phyloP scores from a whole-genome alignment of 2,797 vertebrate genomes.

The Scarus forsteni region DNA sequence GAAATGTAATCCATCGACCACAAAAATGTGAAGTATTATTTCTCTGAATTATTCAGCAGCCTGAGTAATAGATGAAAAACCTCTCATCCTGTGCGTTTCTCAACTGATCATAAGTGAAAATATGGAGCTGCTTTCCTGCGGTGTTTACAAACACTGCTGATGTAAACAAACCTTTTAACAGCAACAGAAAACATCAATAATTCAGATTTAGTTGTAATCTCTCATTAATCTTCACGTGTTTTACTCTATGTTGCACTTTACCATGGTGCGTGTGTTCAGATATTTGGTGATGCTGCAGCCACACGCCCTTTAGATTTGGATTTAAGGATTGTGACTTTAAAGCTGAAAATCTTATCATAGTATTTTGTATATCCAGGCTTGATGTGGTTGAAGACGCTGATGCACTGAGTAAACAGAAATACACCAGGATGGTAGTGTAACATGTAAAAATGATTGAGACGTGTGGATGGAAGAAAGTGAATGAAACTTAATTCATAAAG shows the following conservation, averaged over 20 bases:
- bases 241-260: background rate
- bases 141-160: constrained; percentile 57
- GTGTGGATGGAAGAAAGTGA: too few species aligned
- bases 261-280: background rate
- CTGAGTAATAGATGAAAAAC: constrained; percentile 60
- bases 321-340: constrained; percentile 8
- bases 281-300: background rate
- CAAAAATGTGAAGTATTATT: constrained; percentile 59
- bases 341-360: constrained; percentile 9
- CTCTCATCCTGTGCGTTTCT: constrained; percentile 63
- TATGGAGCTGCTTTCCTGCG: constrained; percentile 50
- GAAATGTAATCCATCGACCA: constrained; percentile 42
- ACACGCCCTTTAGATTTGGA: constrained; percentile 1
- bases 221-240: constrained; percentile 22
- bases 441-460: too few species aligned
- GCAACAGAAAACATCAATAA: constrained; percentile 44
- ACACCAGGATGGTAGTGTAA: too few species aligned
- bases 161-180: constrained; percentile 66
- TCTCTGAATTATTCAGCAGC: constrained; percentile 71
- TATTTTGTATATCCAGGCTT: constrained; percentile 3
- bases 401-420: constrained; percentile 3
- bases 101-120: constrained; percentile 63
- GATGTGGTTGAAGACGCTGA: constrained; percentile 29
- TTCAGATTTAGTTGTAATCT: constrained; percentile 41
- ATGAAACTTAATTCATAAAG: too few species aligned